These are phyloP conservation scores for Trissolcus japonicus DNA, from an alignment of 2,888 invertebrate species.

Conservation along the genomic window DNA sequence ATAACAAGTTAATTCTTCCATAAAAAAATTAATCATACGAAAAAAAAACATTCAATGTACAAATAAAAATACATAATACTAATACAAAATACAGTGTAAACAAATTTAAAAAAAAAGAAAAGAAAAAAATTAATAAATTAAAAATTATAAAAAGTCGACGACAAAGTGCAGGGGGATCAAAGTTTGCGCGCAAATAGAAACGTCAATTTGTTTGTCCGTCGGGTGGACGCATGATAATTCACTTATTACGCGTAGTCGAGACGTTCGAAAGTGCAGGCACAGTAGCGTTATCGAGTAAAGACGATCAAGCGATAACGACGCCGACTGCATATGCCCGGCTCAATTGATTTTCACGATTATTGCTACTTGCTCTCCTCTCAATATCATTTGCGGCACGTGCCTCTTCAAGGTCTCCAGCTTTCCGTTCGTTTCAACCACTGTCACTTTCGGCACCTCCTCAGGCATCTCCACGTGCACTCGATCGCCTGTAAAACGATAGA, in stretches of 20 bases:
- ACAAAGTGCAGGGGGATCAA: neutral
- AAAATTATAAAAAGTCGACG: neutral
- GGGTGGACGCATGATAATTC: slow-evolving; percentile 26
- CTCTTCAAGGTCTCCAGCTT: slow-evolving; percentile 83
- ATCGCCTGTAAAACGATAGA: slow-evolving; percentile 8
- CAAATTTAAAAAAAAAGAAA: neutral
- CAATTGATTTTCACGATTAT: slow-evolving; percentile 76
- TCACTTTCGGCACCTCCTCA: slow-evolving; percentile 79
- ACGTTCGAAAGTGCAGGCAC: slow-evolving; percentile 39
- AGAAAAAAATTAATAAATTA: neutral
- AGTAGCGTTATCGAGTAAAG: slow-evolving; percentile 29
- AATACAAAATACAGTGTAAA: too few species aligned
- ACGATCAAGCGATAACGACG: slow-evolving; percentile 29
- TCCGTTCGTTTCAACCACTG: slow-evolving; percentile 79
- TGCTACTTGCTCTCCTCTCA: slow-evolving; percentile 88
- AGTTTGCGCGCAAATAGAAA: neutral
- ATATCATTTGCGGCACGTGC: slow-evolving; percentile 82
- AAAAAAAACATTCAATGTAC: too few species aligned
- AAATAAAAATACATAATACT: too few species aligned
- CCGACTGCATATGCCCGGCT: slow-evolving; percentile 36
- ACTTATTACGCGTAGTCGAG: slow-evolving; percentile 30
- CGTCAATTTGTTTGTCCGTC: slow-evolving; percentile 8
- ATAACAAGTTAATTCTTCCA: too few species aligned
- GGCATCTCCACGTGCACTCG: slow-evolving; percentile 66
- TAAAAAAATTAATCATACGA: too few species aligned